Conservation (phyloP, 2,797 vertebrate species). For the Gambelia wislizenii region DNA sequence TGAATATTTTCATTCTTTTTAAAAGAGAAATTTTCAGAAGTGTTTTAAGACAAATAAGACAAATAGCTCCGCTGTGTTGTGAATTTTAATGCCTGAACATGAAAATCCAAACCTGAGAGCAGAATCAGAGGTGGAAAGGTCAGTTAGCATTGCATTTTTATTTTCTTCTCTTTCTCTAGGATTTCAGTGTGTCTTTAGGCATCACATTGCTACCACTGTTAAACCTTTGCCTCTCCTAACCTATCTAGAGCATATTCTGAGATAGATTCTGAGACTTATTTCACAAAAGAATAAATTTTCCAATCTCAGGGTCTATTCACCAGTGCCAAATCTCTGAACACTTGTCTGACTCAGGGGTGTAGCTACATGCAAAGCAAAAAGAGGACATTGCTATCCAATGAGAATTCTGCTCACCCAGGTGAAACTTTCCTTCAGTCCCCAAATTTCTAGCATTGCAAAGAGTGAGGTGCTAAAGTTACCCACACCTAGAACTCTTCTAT, state of each 20-base stretch:
- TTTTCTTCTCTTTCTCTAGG: not conserved
- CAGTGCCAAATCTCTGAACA: too few relatives aligned
- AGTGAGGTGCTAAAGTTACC: too few relatives aligned
- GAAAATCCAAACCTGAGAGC: not conserved
- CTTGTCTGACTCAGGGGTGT: too few relatives aligned
- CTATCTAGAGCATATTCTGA: not conserved
- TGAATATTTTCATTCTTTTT: conserved; percentile 57
- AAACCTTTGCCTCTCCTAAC: not conserved
- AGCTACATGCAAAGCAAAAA: too few relatives aligned
- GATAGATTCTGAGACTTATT: too few relatives aligned
- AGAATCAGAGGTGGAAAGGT: not conserved
- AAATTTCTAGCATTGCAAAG: too few relatives aligned
- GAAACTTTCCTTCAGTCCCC: too few relatives aligned
- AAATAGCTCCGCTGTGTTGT: conserved; percentile 25
- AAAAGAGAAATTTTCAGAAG: conserved; percentile 41
- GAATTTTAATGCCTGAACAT: not conserved
- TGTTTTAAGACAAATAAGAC: conserved; percentile 42
- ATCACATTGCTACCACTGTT: not conserved
- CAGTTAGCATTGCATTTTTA: not conserved
- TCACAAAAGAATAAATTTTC: too few relatives aligned
- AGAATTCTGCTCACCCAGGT: too few relatives aligned
- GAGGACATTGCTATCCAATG: too few relatives aligned
- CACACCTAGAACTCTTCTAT: too few relatives aligned
- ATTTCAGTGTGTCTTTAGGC: not conserved
- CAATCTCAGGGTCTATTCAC: too few relatives aligned